These are phyloP conservation scores for Hemicrepidius hirtus DNA, from an alignment of 2,888 invertebrate species.

Conservation along the genomic window DNA sequence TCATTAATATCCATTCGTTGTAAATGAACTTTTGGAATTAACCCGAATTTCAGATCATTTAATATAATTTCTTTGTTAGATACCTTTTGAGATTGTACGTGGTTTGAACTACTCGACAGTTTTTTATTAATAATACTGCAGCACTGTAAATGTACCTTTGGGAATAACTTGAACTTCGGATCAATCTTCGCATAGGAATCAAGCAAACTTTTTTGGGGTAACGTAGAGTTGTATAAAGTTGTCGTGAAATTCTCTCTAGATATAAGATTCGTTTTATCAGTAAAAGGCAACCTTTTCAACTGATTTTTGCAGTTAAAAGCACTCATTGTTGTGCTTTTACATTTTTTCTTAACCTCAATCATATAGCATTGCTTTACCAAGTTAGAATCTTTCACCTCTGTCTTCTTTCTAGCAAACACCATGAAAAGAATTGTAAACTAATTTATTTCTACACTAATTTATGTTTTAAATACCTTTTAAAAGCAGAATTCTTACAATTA, in stretches of 20 bases:
- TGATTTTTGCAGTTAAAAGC: not conserved
- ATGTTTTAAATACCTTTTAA: too few species aligned
- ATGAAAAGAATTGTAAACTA: too few species aligned
- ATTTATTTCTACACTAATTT: too few species aligned
- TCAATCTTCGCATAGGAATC: too few species aligned
- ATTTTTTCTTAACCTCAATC: not conserved
- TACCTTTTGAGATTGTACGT: too few species aligned
- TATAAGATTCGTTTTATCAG: conserved; percentile 10
- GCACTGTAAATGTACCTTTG: conserved; percentile 2
- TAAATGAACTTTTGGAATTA: not conserved
- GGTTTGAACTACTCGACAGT: too few species aligned
- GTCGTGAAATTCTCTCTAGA: not conserved
- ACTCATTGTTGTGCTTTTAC: conserved; percentile 7
- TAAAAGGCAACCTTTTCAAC: not conserved
- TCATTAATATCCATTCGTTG: not conserved
- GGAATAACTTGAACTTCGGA: not conserved
- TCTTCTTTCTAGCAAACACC: too few species aligned
- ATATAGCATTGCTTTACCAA: not conserved
- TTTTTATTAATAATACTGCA: too few species aligned
- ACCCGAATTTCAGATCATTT: not conserved
- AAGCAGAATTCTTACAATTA: too few species aligned
- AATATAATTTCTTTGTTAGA: not conserved
- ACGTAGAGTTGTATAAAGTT: too few species aligned
- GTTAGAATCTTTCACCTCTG: not conserved
- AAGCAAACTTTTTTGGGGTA: not conserved